Conservation (phyloP, 1,140 invertebrate genomes). For the Phymastichus coffea region DNA sequence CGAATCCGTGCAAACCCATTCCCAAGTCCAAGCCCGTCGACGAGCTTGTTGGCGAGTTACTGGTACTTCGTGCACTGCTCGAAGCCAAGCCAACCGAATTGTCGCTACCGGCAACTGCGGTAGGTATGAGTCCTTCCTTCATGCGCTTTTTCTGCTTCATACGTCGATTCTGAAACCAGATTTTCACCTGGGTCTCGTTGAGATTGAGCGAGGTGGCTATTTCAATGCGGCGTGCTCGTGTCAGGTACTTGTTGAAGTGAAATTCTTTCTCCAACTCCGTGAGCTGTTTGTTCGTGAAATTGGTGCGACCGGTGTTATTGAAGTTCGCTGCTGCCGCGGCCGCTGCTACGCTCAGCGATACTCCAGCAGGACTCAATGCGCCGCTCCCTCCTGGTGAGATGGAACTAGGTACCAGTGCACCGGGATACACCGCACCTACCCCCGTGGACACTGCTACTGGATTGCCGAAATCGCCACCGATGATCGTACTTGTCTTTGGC, state of each 20-base stretch:
- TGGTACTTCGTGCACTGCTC: constrained; percentile 50
- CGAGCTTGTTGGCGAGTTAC: constrained; percentile 55
- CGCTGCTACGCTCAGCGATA: constrained; percentile 3
- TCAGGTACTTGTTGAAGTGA: constrained; percentile 99
- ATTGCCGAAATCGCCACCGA: constrained; percentile 36
- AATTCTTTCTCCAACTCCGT: constrained; percentile 99
- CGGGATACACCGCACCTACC: constrained; percentile 36
- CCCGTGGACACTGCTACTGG: constrained; percentile 38
- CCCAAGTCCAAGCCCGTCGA: not conserved
- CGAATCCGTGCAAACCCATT: constrained; percentile 6
- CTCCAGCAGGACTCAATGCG: constrained; percentile 26
- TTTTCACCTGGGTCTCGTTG: constrained; percentile 88
- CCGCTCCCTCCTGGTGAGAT: constrained; percentile 32
- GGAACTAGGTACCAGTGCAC: constrained; percentile 29
- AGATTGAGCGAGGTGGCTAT: constrained; percentile 94
- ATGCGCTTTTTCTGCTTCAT: constrained; percentile 95
- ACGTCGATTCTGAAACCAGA: constrained; percentile 88
- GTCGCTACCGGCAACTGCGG: not conserved
- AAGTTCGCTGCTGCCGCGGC: constrained; percentile 51
- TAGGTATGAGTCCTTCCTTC: constrained; percentile 78
- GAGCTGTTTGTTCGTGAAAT: constrained; percentile 98
- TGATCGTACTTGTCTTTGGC: constrained; percentile 65
- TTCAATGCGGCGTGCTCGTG: constrained; percentile 92
- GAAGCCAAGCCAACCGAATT: not conserved
- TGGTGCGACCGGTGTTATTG: constrained; percentile 89